These are phyloP conservation scores for Alligator sinensis DNA, from an alignment of 2,113 vertebrate species.

Conservation along the genomic window DNA sequence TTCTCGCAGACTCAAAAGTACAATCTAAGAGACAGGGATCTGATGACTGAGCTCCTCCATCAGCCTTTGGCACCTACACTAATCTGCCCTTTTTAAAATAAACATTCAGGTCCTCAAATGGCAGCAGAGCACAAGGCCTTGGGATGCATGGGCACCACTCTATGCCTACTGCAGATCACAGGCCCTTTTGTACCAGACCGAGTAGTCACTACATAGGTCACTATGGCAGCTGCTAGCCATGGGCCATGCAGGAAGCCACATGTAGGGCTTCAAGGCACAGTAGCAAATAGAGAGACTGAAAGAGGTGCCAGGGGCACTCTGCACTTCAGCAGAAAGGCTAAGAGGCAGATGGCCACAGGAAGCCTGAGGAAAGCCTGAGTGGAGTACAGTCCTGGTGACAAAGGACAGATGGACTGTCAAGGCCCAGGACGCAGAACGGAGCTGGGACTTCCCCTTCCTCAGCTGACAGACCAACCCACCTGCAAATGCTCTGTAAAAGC, in stretches of 20 bases:
- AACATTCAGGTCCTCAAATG: background rate
- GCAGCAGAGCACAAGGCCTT: background rate
- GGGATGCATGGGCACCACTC: background rate
- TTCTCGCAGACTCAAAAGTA: background rate
- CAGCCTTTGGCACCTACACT: background rate
- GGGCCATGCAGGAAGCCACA: background rate
- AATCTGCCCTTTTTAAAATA: background rate
- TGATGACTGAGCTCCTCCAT: background rate
- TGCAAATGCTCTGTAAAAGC: accelerated
- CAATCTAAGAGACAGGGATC: background rate
- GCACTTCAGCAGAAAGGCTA: background rate
- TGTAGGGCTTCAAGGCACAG: no score
- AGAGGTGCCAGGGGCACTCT: background rate
- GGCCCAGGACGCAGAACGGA: background rate
- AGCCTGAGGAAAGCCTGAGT: background rate
- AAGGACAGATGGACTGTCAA: background rate
- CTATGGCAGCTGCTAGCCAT: background rate
- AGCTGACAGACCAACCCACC: background rate
- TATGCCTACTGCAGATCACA: background rate
- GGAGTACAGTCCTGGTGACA: background rate
- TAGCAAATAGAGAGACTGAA: background rate
- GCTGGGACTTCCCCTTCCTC: background rate
- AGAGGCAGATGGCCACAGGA: accelerated
- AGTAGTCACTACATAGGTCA: background rate
- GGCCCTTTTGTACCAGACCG: background rate